phyloP scores from a whole-genome alignment of 1,140 invertebrate species.

The roundworm (Caenorhabditis elegans) region WBcel235 BX284606.5:11334501-11335000 shows the following conservation, averaged over 20 bases:
- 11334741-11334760: constrained; percentile 64
- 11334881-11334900: constrained; percentile 55
- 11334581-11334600: constrained; percentile 60
- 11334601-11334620: constrained; percentile 50
- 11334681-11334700: constrained; percentile 65
- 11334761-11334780: constrained; percentile 66
- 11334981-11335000: constrained; percentile 29
- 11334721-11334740: constrained; percentile 63
- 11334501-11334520: constrained; percentile 64
- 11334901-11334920: neutral
- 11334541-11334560: constrained; percentile 65
- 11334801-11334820: constrained; percentile 66
- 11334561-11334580: constrained; percentile 57
- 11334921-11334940: neutral
- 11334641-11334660: constrained; percentile 59
- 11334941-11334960: constrained; percentile 27
- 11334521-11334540: constrained; percentile 66
- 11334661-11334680: constrained; percentile 66
- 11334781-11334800: constrained; percentile 66
- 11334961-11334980: constrained; percentile 36
- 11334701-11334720: constrained; percentile 64
- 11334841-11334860: constrained; percentile 57
- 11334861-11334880: constrained; percentile 64
- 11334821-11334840: constrained; percentile 64
- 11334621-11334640: constrained; percentile 18